These are phyloP conservation scores for Tribolium freemani DNA, from an alignment of 2,888 invertebrate species.

Conservation along the genomic window DNA sequence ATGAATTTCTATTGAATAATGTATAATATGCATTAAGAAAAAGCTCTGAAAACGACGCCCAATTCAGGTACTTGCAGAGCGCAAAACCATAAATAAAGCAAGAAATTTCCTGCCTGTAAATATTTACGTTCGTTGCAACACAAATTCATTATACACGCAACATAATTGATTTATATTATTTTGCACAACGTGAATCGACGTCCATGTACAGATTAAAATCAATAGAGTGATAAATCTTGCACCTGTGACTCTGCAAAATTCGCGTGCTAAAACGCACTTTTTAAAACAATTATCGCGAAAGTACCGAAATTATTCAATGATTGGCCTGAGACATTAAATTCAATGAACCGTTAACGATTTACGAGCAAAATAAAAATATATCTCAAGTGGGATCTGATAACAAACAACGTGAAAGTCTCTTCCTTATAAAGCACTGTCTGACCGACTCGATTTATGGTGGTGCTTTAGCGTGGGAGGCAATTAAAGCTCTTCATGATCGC, in stretches of 20 bases:
- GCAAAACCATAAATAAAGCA: conserved; percentile 30
- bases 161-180: conserved; percentile 40
- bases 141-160: conserved; percentile 37
- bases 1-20: conserved; percentile 33
- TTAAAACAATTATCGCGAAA: conserved; percentile 28
- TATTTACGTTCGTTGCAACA: conserved; percentile 35
- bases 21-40: conserved; percentile 25
- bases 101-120: conserved; percentile 37
- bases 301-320: conserved; percentile 26
- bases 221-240: conserved; percentile 36
- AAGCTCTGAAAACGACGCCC: conserved; percentile 30
- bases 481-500: conserved; percentile 17
- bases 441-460: conserved; percentile 17
- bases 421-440: conserved; percentile 22
- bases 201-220: conserved; percentile 30
- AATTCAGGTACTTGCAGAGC: conserved; percentile 31
- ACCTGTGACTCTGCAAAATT: conserved; percentile 28
- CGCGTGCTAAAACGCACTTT: conserved; percentile 28
- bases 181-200: conserved; percentile 39
- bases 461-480: conserved; percentile 26
- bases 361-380: conserved; percentile 27
- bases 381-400: conserved; percentile 30
- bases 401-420: conserved; percentile 30
- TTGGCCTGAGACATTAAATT: conserved; percentile 3
- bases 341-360: conserved; percentile 18